phyloP scores from a whole-genome alignment of 2,797 vertebrate species.

The Protonibea diacanthus region DNA sequence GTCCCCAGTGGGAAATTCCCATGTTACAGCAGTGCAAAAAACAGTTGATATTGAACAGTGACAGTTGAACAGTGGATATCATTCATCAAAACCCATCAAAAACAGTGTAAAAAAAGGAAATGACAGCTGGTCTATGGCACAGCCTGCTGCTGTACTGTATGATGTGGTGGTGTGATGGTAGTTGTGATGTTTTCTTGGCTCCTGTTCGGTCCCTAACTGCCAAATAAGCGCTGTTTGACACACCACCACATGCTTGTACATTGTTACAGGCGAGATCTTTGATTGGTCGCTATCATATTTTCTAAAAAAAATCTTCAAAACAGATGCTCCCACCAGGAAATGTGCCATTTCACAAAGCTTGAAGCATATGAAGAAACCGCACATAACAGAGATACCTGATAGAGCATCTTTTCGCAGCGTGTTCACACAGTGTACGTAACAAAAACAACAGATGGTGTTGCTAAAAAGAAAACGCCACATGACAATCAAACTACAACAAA shows the following conservation, averaged over 20 bases:
- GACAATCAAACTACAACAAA: conserved; percentile 1
- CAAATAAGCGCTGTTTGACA: conserved; percentile 33
- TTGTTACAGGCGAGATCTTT: conserved; percentile 23
- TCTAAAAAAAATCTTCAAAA: conserved; percentile 22
- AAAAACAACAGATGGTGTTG: conserved; percentile 66
- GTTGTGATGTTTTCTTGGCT: conserved; percentile 35
- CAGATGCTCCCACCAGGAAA: conserved; percentile 38
- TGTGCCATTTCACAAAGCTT: conserved; percentile 39
- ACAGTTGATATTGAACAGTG: no score
- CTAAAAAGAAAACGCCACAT: not conserved
- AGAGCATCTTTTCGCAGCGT: conserved; percentile 33
- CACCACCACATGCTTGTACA: conserved; percentile 23
- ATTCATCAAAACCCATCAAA: conserved; percentile 14
- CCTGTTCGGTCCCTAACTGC: conserved; percentile 1
- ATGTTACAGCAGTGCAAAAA: no score
- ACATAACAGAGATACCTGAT: conserved; percentile 7
- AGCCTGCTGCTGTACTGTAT: not conserved
- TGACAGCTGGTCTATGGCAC: not conserved
- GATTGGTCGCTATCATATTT: conserved; percentile 27
- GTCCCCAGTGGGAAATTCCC: no score
- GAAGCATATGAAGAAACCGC: not conserved
- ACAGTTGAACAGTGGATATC: not conserved
- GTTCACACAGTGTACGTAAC: conserved; percentile 35
- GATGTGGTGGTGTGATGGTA: conserved; percentile 4
- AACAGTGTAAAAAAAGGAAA: conserved; percentile 1